Conservation (phyloP, 2,797 vertebrate genomes). For the Dallia pectoralis region DNA sequence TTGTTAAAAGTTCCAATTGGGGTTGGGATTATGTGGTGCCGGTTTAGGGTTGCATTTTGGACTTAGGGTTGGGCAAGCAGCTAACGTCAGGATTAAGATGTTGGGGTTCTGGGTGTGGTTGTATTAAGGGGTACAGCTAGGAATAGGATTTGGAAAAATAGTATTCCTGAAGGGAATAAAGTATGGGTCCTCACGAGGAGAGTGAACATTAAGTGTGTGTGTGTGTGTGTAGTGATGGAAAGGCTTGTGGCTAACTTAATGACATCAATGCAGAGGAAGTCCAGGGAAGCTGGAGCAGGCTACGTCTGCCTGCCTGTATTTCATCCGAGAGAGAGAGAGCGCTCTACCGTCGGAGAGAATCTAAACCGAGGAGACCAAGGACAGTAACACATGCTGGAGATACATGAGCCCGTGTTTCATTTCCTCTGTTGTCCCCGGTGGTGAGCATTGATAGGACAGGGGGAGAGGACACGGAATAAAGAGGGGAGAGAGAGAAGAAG, state of each 20-base stretch:
- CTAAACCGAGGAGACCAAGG: background rate
- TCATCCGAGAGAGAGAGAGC: background rate
- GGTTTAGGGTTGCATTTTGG: too few species aligned
- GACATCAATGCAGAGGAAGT: conserved; percentile 29
- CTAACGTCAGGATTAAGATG: too few species aligned
- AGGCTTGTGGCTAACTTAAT: conserved; percentile 36
- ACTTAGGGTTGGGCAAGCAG: too few species aligned
- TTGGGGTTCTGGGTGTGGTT: too few species aligned
- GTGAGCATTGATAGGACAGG: conserved; percentile 11
- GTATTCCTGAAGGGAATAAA: too few species aligned
- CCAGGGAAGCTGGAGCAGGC: conserved; percentile 34
- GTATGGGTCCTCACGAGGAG: too few species aligned
- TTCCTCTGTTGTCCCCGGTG: background rate
- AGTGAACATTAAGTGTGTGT: conserved; percentile 1
- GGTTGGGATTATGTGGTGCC: too few species aligned
- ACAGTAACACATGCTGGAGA: background rate
- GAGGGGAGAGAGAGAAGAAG: background rate
- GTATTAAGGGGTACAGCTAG: background rate
- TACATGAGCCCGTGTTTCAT: conserved; percentile 9
- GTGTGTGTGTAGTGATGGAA: background rate
- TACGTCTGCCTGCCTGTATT: conserved; percentile 38
- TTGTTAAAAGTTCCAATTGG: too few species aligned
- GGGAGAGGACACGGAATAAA: background rate
- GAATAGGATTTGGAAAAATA: too few species aligned
- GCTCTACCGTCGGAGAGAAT: background rate